Base-by-base conservation (phyloP, 2,797 vertebrate genomes). In the Parauchenoglanis punctatus region DNA sequence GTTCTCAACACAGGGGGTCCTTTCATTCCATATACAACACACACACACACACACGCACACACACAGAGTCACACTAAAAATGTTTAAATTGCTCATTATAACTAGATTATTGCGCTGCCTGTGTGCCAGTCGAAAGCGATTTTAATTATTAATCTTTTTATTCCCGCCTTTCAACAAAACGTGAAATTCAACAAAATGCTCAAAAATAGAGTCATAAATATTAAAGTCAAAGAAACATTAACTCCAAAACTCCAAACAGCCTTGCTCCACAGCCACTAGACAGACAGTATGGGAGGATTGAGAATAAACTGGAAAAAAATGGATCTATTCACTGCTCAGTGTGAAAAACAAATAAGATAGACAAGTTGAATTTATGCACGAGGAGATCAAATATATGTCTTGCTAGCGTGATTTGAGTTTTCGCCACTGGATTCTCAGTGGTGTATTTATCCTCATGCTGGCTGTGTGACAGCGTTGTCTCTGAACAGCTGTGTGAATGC, bases 131-230 rank as follows among this genome's bases (percentile, higher is more conserved):
- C 75, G 91, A 90, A 91, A 91, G 89, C 31, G 72, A 77, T 88
- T 87, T 95, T 82, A 88, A 95, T 95, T 92, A 94, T 94, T 58
- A 61, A 46, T 81, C 12, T 85, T 89, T 87, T 87, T 58, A 78
- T 78, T 58, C 52, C 54, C 28, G 6, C n/a, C 8, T 35, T 77
- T 77, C 49, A 28, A 54, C 75, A 91, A 91, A 93, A 93, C 84
- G 89, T 85, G 80, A 87, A 90, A 88, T 92, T 85, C 89, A 93
- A 92, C 91, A 92, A 92, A 95, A 92, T 93, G 90, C 92, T 90
- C 92, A 93, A 90, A 93, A 92, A 72, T 89, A 91, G 89, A 91
- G 84, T 89, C 85, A 93, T 92, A 91, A 93, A 94, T 94, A 93
- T 93, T 93, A 80, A 80, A 93, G 81, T 65, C 15, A 23, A 49